Conservation (phyloP, 2,888 invertebrate genomes). For the Sinopyrophorus schimmeli region DNA sequence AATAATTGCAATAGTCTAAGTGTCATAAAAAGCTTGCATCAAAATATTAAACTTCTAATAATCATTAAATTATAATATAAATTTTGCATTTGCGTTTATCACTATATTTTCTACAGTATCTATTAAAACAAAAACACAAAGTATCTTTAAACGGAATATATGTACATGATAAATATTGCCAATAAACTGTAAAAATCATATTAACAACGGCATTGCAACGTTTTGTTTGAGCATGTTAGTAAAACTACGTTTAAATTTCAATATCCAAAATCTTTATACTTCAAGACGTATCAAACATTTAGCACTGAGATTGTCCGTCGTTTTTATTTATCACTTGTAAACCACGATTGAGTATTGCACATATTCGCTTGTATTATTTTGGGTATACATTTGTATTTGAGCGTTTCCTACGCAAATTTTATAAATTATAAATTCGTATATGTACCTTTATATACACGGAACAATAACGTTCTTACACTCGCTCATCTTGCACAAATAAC, state of each 20-base stretch:
- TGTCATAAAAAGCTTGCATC: no score
- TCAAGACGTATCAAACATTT: constrained; percentile 22
- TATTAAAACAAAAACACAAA: no score
- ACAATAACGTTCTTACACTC: constrained; percentile 17
- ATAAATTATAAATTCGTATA: constrained; percentile 12
- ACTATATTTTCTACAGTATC: no score
- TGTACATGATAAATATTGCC: no score
- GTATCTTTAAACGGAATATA: no score
- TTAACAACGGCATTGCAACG: no score
- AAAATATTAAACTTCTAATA: no score
- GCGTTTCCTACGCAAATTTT: constrained; percentile 18
- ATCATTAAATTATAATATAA: no score
- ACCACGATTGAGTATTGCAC: constrained; percentile 29
- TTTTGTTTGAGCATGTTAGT: no score
- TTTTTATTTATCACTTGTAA: constrained; percentile 15
- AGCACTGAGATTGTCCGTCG: constrained; percentile 16
- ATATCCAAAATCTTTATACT: constrained; percentile 11
- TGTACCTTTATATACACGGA: constrained; percentile 28
- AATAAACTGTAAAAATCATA: background rate
- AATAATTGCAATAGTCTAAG: no score
- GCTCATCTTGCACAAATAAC: constrained; percentile 5
- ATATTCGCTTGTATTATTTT: constrained; percentile 16
- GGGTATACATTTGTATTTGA: constrained; percentile 23
- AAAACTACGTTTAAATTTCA: background rate
- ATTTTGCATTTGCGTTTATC: no score